Evolutionary conservation across 2,113 vertebrate species (phyloP).

Genomic region (Psephotus haematonotus): DNA sequence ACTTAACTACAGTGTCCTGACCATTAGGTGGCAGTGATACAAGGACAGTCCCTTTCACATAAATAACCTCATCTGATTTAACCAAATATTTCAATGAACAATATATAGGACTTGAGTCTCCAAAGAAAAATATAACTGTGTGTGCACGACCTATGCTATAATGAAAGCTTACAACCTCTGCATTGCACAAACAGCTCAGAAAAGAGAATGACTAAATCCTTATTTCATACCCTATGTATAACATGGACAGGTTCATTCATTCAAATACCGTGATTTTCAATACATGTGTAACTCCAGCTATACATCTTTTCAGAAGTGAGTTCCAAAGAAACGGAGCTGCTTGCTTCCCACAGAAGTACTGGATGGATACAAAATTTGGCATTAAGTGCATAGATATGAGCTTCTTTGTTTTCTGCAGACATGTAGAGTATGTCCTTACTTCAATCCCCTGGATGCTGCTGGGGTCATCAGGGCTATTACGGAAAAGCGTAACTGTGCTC

Average conservation of each 20-base stretch:
- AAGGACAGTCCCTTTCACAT: not conserved
- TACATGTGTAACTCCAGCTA: not conserved
- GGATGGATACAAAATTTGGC: not conserved
- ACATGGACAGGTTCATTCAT: not conserved
- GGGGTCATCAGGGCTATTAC: not conserved
- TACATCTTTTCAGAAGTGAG: not conserved
- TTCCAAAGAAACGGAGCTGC: not conserved
- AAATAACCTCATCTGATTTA: not conserved
- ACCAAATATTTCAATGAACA: not conserved
- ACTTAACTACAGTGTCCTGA: not conserved
- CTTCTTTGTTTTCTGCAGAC: not conserved
- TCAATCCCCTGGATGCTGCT: not conserved
- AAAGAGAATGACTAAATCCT: not conserved
- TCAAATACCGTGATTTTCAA: not conserved
- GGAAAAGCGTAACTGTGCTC: not conserved
- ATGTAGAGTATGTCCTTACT: slow-evolving; percentile 31
- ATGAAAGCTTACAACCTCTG: not conserved
- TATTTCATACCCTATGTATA: not conserved
- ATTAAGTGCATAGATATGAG: not conserved
- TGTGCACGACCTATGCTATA: not conserved
- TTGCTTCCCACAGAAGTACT: not conserved
- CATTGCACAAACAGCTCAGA: not conserved
- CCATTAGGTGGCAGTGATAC: slow-evolving; percentile 13
- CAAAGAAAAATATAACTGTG: not conserved
- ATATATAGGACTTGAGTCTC: not conserved